Evolutionary conservation across 1,140 invertebrate genomes (phyloP), one percentile per base, ranked within the genome.

Genomic region (Helicoverpa armigera): DNA sequence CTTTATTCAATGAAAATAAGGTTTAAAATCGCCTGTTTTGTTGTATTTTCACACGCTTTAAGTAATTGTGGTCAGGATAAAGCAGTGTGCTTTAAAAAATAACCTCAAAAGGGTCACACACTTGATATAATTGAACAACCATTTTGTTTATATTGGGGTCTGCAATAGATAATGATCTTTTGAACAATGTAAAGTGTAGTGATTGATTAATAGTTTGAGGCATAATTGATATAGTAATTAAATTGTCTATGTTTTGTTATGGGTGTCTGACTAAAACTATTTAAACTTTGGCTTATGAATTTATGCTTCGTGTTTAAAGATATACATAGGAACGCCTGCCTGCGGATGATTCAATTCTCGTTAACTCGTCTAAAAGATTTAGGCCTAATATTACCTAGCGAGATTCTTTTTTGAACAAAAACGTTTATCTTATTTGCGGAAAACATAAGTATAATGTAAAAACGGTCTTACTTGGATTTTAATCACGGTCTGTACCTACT

Each of bases 91-190:
- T 82, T 86, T 85, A 83, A 89, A 84, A 87, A 85, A 87, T 83
- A 87, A 83, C 84, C 85, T 85, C 83, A 82, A 87, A 82, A 88
- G 89, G 89, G 88, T 91, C 83, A 85, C 86, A 89, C 85, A 87
- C 86, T 85, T 83, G 61, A 84, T 70, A 83, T 91, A 91, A 90
- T 91, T 89, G 87, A 86, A 89, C 86, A 81, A 83, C 84, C 85
- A 90, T 91, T 84, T 91, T 92, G 88, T 92, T 91, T 91, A 87
- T 88, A 86, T 81, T 89, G 75, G 85, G 84, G 86, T 80, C 80
- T 86, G 69, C 65, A 72, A 79, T 75, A 88, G 88, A 92, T 91
- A 91, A 86, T 89, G 79, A 87, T 86, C 83, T 80, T 79, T 61
- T 56, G n/a, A 67, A 35, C 31, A 79, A 79, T 69, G 65, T 50